Evolutionary conservation across 2,113 vertebrate species (phyloP).

Genomic region (Butorides virescens): DNA sequence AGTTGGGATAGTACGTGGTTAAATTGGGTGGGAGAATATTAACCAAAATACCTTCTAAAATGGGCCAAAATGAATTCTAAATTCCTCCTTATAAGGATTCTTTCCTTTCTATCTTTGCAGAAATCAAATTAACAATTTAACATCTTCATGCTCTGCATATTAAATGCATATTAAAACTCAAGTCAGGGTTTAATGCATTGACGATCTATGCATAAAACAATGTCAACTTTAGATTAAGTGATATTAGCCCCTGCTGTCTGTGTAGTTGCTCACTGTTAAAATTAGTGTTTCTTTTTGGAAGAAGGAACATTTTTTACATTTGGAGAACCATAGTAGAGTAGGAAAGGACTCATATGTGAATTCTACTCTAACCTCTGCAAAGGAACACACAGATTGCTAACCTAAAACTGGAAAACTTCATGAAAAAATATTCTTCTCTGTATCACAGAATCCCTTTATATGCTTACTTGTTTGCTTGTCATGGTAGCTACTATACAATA

Average conservation of each 20-base stretch:
- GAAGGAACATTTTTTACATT: neutral
- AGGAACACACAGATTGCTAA: neutral
- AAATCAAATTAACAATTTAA: neutral
- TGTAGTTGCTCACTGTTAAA: neutral
- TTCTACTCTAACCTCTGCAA: neutral
- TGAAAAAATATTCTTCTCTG: neutral
- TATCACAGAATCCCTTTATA: neutral
- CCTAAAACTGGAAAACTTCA: neutral
- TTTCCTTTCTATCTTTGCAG: neutral
- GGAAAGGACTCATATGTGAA: neutral
- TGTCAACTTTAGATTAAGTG: neutral
- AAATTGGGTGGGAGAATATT: neutral
- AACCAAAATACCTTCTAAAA: too few species aligned
- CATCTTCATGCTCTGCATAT: neutral
- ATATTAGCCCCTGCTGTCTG: neutral
- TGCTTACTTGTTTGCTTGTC: neutral
- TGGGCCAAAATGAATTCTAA: neutral
- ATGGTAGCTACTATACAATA: neutral
- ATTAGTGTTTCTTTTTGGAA: neutral
- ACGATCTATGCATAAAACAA: neutral
- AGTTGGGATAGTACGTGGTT: neutral
- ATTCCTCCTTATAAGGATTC: neutral
- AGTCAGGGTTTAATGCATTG: neutral
- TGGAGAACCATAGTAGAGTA: neutral
- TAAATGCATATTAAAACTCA: neutral